Conservation (phyloP, 2,113 vertebrate species). For the Riparia riparia region DNA sequence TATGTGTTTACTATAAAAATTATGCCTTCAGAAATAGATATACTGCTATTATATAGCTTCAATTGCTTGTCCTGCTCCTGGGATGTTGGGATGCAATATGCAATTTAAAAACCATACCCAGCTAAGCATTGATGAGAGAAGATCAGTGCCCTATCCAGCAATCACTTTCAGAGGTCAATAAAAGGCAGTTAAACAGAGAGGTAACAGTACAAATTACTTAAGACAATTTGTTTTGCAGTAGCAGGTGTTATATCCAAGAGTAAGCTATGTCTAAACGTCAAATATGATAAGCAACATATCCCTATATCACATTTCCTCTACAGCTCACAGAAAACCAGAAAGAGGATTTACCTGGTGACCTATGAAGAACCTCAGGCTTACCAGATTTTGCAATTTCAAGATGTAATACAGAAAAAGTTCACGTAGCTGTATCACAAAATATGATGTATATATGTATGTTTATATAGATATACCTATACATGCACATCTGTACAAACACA, state of each 20-base stretch:
- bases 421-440: neutral
- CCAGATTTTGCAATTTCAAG: neutral
- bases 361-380: neutral
- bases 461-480: fast-evolving
- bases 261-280: neutral
- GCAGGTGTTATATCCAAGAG: neutral
- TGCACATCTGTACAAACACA: neutral
- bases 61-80: neutral
- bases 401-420: neutral
- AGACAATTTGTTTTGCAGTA: neutral
- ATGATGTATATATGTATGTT: fast-evolving
- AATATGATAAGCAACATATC: neutral
- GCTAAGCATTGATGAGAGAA: neutral
- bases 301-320: neutral
- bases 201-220: neutral
- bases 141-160: neutral
- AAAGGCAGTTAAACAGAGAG: neutral
- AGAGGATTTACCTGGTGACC: neutral
- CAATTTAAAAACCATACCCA: neutral
- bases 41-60: neutral
- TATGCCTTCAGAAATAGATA: neutral
- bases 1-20: neutral
- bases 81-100: neutral
- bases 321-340: neutral
- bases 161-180: neutral